Evolutionary conservation across 2,113 vertebrate species (phyloP).

Genomic region (Hemicordylus capensis): DNA sequence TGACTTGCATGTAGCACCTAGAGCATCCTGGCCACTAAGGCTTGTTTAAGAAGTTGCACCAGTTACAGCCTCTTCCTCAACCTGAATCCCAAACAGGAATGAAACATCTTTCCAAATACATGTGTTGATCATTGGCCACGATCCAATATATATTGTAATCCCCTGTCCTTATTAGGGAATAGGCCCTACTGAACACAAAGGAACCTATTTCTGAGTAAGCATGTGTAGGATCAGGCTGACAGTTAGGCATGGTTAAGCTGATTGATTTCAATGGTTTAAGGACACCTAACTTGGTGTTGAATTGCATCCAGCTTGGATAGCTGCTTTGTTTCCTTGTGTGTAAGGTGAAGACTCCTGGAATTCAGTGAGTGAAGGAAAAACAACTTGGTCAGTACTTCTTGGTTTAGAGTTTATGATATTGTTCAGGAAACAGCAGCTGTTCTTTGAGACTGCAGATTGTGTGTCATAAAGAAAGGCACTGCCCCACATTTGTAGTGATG

Average conservation of each 20-base stretch:
- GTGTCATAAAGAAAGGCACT: background rate
- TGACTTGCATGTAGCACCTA: too few species aligned
- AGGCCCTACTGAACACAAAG: background rate
- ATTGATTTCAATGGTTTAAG: background rate
- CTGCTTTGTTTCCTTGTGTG: background rate
- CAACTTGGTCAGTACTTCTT: background rate
- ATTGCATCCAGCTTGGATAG: background rate
- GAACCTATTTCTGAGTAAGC: background rate
- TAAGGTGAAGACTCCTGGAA: background rate
- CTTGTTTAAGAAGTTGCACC: background rate
- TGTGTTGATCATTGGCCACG: background rate
- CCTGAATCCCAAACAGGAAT: background rate
- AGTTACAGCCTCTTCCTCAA: background rate
- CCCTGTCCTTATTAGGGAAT: background rate
- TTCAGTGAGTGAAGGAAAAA: background rate
- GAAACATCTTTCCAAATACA: background rate
- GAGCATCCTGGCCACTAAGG: background rate
- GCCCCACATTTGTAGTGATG: background rate
- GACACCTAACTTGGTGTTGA: background rate
- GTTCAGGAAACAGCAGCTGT: slow-evolving; percentile 17
- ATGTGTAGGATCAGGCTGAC: background rate
- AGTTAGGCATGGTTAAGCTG: too few species aligned
- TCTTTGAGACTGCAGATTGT: background rate
- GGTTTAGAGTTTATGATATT: background rate
- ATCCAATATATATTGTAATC: background rate